Evolutionary conservation across 2,797 vertebrate genomes (phyloP).

Genomic region (Kryptopterus vitreolus): DNA sequence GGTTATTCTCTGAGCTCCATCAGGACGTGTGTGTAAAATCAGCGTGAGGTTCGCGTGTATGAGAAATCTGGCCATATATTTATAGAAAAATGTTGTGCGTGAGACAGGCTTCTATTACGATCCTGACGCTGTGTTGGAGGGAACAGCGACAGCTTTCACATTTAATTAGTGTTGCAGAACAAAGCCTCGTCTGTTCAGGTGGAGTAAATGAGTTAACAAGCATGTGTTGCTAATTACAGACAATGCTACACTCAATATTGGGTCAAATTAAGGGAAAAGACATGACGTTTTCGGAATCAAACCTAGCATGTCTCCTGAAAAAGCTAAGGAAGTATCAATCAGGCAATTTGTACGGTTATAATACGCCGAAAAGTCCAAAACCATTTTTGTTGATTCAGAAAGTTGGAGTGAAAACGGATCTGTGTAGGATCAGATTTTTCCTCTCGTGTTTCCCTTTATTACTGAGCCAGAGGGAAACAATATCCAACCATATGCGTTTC

Average conservation of each 20-base stretch:
- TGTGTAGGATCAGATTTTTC: background rate
- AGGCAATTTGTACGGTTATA: conserved; percentile 4
- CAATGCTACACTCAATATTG: conserved; percentile 21
- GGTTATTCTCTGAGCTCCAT: no score
- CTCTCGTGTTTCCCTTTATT: conserved; percentile 4
- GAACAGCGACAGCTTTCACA: conserved; percentile 15
- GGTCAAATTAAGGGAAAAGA: conserved; percentile 23
- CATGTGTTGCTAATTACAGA: conserved; percentile 31
- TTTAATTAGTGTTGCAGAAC: conserved; percentile 34
- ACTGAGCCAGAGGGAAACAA: background rate
- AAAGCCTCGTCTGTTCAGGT: conserved; percentile 32
- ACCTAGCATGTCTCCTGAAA: conserved; percentile 13
- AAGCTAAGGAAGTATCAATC: background rate
- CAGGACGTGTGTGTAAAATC: background rate
- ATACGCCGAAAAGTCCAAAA: background rate
- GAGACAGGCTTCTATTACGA: background rate
- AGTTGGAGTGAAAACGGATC: background rate
- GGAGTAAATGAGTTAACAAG: conserved; percentile 31
- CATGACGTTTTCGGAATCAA: conserved; percentile 27
- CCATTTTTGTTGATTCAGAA: conserved; percentile 30
- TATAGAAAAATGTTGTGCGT: background rate
- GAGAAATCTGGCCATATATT: background rate
- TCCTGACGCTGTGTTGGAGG: conserved; percentile 26
- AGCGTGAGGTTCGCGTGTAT: background rate
- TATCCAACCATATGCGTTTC: no score